Conservation (phyloP, 2,113 vertebrate species). For the Kryptolebias marmoratus region DNA sequence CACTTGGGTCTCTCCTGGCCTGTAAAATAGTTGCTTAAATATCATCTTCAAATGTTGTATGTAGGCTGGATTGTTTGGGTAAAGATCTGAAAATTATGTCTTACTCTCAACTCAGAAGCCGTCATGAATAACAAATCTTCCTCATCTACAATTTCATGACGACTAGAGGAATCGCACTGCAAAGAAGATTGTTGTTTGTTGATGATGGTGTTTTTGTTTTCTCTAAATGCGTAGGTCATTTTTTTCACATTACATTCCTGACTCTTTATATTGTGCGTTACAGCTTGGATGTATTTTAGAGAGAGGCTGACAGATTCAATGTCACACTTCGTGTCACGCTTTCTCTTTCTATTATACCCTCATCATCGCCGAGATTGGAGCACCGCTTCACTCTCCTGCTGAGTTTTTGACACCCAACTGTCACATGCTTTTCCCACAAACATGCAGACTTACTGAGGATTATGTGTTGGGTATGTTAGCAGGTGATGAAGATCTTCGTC, state of each 20-base stretch:
- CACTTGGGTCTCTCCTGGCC: too few species aligned
- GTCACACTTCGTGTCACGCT: slow-evolving; percentile 31
- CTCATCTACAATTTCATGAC: neutral
- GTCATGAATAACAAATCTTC: neutral
- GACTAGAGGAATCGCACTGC: too few species aligned
- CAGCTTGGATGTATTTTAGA: slow-evolving; percentile 31
- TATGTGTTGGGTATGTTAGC: slow-evolving; percentile 19
- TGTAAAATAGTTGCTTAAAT: too few species aligned
- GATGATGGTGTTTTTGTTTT: neutral
- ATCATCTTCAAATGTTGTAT: too few species aligned
- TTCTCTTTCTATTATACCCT: slow-evolving; percentile 58
- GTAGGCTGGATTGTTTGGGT: neutral
- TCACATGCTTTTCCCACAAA: slow-evolving; percentile 28
- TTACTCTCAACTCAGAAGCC: neutral
- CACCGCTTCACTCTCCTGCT: slow-evolving; percentile 49
- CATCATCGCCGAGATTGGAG: slow-evolving; percentile 61
- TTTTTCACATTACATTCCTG: neutral
- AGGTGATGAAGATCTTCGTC: slow-evolving; percentile 52
- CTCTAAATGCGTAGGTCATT: neutral
- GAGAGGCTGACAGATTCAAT: slow-evolving; percentile 29
- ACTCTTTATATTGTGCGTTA: slow-evolving; percentile 12
- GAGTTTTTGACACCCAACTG: slow-evolving; percentile 39
- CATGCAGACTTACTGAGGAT: slow-evolving; percentile 21
- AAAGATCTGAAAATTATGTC: neutral
- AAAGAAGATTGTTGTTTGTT: neutral